A percentile compares a stretch with the other conserved stretches of the same genome.
Conservation (phyloP, 2,797 vertebrate genomes). For the Trachops cirrhosus region DNA sequence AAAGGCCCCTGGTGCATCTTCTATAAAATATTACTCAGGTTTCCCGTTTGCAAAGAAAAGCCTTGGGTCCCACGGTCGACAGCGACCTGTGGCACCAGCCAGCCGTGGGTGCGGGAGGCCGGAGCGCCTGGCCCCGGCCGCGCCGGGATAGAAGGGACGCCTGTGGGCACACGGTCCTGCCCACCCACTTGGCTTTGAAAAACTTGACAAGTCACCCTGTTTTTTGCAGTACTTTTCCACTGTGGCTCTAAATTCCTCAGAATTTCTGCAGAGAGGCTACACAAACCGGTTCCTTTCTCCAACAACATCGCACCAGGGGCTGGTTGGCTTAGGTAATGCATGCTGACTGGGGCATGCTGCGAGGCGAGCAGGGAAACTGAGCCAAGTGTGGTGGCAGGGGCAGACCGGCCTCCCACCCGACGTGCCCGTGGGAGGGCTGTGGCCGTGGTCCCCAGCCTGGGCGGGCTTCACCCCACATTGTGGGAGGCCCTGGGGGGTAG, state of each 20-base stretch:
- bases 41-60: background rate
- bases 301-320: background rate
- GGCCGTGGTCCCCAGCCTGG: rapidly evolving
- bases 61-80: background rate
- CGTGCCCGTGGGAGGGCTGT: rapidly evolving
- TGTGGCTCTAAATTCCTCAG: background rate
- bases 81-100: background rate
- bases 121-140: rapidly evolving
- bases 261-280: background rate
- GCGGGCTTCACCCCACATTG: background rate
- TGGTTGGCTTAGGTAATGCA: background rate
- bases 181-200: background rate
- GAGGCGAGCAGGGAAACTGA: background rate
- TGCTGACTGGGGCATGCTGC: background rate
- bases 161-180: rapidly evolving
- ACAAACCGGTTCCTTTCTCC: background rate
- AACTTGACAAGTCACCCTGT: background rate
- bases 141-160: background rate
- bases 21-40: background rate
- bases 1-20: background rate
- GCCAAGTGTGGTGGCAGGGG: rapidly evolving
- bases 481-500: too few species aligned
- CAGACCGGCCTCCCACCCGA: rapidly evolving
- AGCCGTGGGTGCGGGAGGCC: background rate
- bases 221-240: conserved; percentile 42